Conservation (phyloP, 2,113 vertebrate species). For the Bos indicus region DNA sequence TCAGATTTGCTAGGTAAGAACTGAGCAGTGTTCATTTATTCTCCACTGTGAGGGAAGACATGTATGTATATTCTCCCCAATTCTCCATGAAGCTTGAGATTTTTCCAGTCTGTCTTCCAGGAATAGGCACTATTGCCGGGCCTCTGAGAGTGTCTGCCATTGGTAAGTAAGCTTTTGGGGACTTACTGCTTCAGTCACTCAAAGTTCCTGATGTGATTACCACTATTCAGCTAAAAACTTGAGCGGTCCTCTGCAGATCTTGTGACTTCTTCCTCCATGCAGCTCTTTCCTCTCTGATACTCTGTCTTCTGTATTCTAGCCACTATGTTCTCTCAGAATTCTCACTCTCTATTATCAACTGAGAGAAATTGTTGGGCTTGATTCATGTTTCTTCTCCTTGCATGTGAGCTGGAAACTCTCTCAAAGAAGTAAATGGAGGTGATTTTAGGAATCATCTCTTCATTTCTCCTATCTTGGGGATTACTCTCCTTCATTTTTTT, state of each 20-base stretch:
- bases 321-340: background rate
- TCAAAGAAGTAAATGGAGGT: background rate
- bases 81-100: background rate
- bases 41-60: background rate
- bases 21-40: background rate
- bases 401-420: background rate
- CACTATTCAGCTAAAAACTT: background rate
- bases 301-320: background rate
- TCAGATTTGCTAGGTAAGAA: background rate
- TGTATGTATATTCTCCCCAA: background rate
- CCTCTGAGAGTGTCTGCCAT: background rate
- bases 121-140: fast-evolving
- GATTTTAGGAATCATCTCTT: background rate
- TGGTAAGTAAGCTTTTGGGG: background rate
- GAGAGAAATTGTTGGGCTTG: background rate
- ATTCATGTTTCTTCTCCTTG: background rate
- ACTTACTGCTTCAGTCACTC: background rate
- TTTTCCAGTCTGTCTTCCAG: background rate
- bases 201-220: background rate
- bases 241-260: background rate
- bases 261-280: background rate
- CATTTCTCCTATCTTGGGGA: background rate
- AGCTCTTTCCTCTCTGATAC: background rate
- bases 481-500: background rate
- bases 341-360: background rate